Percentiles rank a stretch among this genome's conserved stretches.
Conservation (phyloP, 2,113 vertebrate species). For the Antechinus flavipes region DNA sequence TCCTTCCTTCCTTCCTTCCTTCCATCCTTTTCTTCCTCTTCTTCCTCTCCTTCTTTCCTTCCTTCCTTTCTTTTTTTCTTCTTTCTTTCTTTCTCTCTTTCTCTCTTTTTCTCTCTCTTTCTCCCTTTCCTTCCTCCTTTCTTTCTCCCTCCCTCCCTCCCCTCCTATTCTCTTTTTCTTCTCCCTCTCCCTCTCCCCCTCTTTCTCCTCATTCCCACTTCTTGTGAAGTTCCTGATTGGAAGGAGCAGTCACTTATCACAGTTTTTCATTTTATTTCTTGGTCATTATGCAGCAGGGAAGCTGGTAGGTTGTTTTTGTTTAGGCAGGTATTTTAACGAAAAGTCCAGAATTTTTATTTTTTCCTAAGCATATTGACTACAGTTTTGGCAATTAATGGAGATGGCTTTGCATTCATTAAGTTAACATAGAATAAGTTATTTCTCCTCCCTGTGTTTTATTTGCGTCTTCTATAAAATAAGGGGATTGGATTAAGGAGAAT, state of each 20-base stretch:
- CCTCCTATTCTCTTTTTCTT: no score
- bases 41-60: not conserved
- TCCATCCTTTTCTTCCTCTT: not conserved
- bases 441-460: not conserved
- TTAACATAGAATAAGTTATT: not conserved
- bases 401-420: not conserved
- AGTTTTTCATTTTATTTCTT: not conserved
- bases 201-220: not conserved
- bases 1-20: not conserved
- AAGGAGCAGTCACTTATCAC: not conserved
- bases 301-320: not conserved
- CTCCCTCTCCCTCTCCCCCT: no score
- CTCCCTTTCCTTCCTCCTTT: no score
- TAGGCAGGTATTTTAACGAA: not conserved
- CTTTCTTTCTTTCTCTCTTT: not conserved
- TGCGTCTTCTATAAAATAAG: not conserved
- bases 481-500: no score
- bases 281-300: not conserved
- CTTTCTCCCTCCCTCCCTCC: no score
- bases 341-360: not conserved
- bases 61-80: no score
- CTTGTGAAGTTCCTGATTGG: not conserved
- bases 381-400: not conserved
- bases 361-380: not conserved
- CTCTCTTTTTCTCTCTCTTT: not conserved